phyloP scores from a whole-genome alignment of 64 coral and sea anemone species.

The Anthopleura sola region DNA sequence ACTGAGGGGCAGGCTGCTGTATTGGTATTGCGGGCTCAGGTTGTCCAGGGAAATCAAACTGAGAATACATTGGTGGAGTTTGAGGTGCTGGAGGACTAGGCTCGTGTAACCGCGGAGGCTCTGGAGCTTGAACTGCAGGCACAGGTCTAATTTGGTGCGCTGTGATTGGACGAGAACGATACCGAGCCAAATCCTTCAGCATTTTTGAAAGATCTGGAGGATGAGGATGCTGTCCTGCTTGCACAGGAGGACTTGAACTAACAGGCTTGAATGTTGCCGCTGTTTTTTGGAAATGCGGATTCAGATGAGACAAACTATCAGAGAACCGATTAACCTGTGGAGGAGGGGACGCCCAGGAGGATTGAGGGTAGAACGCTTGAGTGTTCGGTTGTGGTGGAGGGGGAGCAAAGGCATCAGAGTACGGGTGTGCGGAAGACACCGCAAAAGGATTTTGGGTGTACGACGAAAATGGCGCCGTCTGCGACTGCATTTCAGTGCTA shows the following conservation, averaged over 20 bases:
- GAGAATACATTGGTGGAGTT: constrained; percentile 9
- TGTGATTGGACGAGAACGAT: not conserved
- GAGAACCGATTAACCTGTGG: not conserved
- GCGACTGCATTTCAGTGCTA: not conserved
- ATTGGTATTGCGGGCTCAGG: not conserved
- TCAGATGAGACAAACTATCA: constrained; percentile 10
- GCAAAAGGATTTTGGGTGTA: not conserved
- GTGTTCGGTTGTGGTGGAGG: not conserved
- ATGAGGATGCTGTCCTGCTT: not conserved
- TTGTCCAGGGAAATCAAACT: not conserved
- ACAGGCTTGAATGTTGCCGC: not conserved
- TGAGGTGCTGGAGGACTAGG: not conserved
- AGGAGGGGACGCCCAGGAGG: not conserved
- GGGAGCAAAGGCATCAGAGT: not conserved
- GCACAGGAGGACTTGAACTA: not conserved
- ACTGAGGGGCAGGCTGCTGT: not conserved
- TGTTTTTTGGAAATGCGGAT: constrained; percentile 4
- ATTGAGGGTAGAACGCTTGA: not conserved
- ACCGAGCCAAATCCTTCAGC: not conserved
- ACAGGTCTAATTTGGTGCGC: not conserved
- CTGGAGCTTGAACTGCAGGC: not conserved
- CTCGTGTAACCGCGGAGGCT: not conserved
- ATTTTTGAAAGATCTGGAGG: constrained; percentile 12
- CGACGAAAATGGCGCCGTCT: not conserved
- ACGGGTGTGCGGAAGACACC: not conserved